Conservation (phyloP, 92 coral and sea anemone genomes). For the Porites lobata region DNA sequence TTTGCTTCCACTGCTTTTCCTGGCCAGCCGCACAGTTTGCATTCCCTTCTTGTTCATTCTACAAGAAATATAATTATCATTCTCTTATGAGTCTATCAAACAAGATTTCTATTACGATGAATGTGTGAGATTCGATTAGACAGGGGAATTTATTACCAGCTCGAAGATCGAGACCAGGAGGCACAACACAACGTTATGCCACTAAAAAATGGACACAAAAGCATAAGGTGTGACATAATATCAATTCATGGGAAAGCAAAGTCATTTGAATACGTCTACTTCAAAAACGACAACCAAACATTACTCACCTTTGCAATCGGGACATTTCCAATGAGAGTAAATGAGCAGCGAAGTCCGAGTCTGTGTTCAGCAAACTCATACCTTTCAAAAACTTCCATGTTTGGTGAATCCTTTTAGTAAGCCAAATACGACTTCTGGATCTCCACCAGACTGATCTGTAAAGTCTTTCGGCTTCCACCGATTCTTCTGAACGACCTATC, state of each 20-base stretch:
- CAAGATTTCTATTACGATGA: neutral
- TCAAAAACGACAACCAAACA: neutral
- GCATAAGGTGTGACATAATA: neutral
- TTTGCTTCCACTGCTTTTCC: neutral
- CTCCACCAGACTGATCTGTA: constrained; percentile 2
- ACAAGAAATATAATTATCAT: neutral
- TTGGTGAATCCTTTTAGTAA: constrained; percentile 31
- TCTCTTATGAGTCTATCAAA: constrained; percentile 1
- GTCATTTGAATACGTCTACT: neutral
- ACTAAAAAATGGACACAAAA: neutral
- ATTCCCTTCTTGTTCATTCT: constrained; percentile 20
- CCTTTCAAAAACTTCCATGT: constrained; percentile 45
- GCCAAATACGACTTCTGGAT: constrained; percentile 29
- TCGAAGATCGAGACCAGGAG: neutral
- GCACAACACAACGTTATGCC: neutral
- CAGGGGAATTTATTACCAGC: neutral
- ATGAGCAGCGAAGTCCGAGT: constrained; percentile 44
- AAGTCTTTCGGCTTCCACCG: neutral
- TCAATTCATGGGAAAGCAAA: neutral
- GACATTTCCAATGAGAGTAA: constrained; percentile 52
- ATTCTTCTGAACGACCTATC: neutral
- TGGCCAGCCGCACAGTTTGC: constrained; percentile 15
- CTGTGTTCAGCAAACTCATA: constrained; percentile 28
- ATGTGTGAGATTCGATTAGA: neutral
- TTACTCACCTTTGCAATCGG: constrained; percentile 23